A percentile compares a stretch with the other conserved stretches of the same genome.
Evolutionary conservation across 2,113 vertebrate species (phyloP).

Genomic region (Phainopepla nitens): DNA sequence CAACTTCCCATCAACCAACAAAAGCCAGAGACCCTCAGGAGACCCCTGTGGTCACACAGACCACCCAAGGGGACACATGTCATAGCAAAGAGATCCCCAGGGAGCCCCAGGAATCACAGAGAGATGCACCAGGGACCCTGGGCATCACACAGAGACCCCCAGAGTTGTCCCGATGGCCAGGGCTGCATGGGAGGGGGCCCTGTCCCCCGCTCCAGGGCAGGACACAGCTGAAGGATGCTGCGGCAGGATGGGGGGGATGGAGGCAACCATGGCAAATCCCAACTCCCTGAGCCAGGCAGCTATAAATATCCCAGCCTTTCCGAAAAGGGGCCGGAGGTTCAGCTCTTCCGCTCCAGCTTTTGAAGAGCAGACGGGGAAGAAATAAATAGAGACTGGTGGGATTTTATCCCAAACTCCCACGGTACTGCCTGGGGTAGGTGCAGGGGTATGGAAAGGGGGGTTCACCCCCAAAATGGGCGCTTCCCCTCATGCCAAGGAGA

Average conservation of each 20-base stretch:
- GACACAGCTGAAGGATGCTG: neutral
- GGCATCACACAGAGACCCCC: neutral
- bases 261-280: neutral
- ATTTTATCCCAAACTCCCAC: neutral
- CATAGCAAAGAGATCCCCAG: rapidly evolving
- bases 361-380: neutral
- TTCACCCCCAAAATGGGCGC: neutral
- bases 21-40: rapidly evolving
- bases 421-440: rapidly evolving
- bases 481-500: rapidly evolving
- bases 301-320: slow-evolving; percentile 34
- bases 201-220: rapidly evolving
- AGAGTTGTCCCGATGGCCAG: rapidly evolving
- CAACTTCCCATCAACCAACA: rapidly evolving
- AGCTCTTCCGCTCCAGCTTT: neutral
- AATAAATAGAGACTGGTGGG: neutral
- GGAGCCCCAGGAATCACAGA: neutral
- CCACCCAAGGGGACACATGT: neutral
- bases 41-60: neutral
- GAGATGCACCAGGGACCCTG: rapidly evolving
- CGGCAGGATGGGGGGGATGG: neutral
- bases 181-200: neutral
- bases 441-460: neutral
- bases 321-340: slow-evolving; percentile 8
- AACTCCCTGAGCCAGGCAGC: neutral